phyloP scores from a whole-genome alignment of 64 coral and sea anemone genomes.

The Hydrozoanthus tunicans region DNA sequence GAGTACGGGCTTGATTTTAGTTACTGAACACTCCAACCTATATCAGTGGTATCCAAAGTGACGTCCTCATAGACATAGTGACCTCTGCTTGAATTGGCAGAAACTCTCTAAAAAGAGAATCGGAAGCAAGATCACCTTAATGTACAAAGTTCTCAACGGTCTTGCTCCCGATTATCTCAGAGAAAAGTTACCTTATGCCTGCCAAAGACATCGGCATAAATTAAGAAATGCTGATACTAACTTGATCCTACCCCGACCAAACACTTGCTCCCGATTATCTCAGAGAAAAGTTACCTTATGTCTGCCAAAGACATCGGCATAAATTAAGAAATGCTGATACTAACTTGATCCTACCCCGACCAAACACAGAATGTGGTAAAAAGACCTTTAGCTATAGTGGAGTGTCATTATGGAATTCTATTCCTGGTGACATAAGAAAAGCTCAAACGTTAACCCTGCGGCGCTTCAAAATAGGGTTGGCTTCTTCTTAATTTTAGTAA shows the following conservation, averaged over 20 bases:
- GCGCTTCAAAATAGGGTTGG: no score
- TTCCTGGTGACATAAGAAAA: not conserved
- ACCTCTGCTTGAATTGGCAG: not conserved
- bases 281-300: not conserved
- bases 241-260: no score
- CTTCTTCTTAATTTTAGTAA: no score
- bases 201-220: no score
- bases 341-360: not conserved
- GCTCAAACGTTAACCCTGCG: no score
- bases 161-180: no score
- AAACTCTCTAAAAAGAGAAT: slow-evolving; percentile 30
- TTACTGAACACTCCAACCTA: no score
- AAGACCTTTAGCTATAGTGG: not conserved
- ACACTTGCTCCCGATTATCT: not conserved
- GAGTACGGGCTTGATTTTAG: not conserved
- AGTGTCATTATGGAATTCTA: not conserved
- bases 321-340: slow-evolving; percentile 6
- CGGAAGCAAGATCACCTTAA: slow-evolving; percentile 13
- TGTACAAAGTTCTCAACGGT: slow-evolving; percentile 7
- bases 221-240: no score
- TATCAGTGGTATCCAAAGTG: no score
- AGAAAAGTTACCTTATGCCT: no score
- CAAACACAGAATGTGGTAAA: slow-evolving; percentile 7
- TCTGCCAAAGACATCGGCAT: not conserved
- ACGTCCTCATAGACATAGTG: no score